Evolutionary conservation across 2,113 vertebrate species (phyloP).

Genomic region (Phrynocephalus versicolor): DNA sequence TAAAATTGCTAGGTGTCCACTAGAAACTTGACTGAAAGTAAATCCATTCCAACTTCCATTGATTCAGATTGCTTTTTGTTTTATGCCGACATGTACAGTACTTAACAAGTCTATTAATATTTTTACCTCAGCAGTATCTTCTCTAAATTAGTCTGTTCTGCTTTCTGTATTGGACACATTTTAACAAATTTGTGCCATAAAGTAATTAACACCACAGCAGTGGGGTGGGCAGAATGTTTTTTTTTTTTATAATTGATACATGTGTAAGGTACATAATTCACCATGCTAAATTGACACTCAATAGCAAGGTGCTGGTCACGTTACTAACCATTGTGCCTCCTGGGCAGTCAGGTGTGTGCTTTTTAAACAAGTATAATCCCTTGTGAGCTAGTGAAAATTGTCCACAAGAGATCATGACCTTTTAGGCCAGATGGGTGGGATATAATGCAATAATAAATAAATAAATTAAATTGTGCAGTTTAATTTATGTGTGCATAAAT

Average conservation of each 20-base stretch:
- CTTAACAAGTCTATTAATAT: background rate
- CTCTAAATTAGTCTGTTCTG: background rate
- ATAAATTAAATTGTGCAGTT: too few species aligned
- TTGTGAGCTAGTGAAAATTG: constrained; percentile 18
- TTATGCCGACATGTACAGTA: constrained; percentile 30
- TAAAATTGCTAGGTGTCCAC: constrained; percentile 59
- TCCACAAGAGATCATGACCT: background rate
- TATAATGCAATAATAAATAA: too few species aligned
- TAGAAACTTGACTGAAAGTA: constrained; percentile 56
- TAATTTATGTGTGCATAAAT: too few species aligned
- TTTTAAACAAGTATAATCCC: background rate
- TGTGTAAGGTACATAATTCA: too few species aligned
- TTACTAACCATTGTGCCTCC: too few species aligned
- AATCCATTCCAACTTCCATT: constrained; percentile 52
- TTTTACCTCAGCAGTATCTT: constrained; percentile 33
- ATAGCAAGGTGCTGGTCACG: too few species aligned
- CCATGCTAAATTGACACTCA: too few species aligned
- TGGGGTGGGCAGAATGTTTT: background rate
- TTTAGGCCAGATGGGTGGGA: too few species aligned
- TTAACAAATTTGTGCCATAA: constrained; percentile 8
- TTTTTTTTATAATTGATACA: too few species aligned
- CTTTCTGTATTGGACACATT: constrained; percentile 1
- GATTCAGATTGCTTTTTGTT: constrained; percentile 39
- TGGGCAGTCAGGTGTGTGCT: too few species aligned
- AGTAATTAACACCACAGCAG: background rate